Percentiles rank a stretch among this genome's conserved stretches.
phyloP scores from a whole-genome alignment of 30 jellyfish, hydroid and myxozoan genomes.

The Aurelia coerulea region DNA sequence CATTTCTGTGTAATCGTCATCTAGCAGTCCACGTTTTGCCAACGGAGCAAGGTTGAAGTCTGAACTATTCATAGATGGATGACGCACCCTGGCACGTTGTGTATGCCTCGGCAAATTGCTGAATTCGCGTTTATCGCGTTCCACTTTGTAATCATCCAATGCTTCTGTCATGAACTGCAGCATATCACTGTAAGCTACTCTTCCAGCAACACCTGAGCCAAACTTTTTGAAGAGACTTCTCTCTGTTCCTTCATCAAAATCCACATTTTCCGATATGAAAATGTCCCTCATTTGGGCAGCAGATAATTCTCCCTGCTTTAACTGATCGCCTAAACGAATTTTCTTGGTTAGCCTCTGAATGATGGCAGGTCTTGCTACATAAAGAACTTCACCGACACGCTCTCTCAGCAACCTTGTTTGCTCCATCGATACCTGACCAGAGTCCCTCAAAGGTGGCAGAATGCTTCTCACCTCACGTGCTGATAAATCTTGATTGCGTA shows the following conservation, averaged over 20 bases:
- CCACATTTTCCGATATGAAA: constrained; percentile 34
- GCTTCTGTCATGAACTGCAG: constrained; percentile 56
- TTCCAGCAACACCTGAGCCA: constrained; percentile 26
- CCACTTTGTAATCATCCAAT: constrained; percentile 31
- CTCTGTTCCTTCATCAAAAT: constrained; percentile 29
- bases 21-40: constrained; percentile 56
- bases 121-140: constrained; percentile 52
- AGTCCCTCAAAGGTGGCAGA: constrained; percentile 50
- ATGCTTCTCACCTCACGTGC: constrained; percentile 63
- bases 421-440: constrained; percentile 26
- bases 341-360: constrained; percentile 24
- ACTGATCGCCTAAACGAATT: constrained; percentile 39
- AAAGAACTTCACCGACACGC: constrained; percentile 50
- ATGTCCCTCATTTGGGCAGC: not conserved
- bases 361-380: constrained; percentile 51
- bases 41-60: constrained; percentile 64
- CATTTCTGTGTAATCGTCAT: constrained; percentile 42
- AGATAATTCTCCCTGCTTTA: constrained; percentile 35
- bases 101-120: constrained; percentile 52
- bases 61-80: constrained; percentile 62
- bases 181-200: constrained; percentile 28
- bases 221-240: constrained; percentile 16
- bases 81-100: constrained; percentile 37
- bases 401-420: constrained; percentile 54
- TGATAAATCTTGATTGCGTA: constrained; percentile 70